Evolutionary conservation across 2,113 vertebrate species (phyloP), one percentile per base, ranked within the genome.

Genomic region (Aegithalos caudatus): DNA sequence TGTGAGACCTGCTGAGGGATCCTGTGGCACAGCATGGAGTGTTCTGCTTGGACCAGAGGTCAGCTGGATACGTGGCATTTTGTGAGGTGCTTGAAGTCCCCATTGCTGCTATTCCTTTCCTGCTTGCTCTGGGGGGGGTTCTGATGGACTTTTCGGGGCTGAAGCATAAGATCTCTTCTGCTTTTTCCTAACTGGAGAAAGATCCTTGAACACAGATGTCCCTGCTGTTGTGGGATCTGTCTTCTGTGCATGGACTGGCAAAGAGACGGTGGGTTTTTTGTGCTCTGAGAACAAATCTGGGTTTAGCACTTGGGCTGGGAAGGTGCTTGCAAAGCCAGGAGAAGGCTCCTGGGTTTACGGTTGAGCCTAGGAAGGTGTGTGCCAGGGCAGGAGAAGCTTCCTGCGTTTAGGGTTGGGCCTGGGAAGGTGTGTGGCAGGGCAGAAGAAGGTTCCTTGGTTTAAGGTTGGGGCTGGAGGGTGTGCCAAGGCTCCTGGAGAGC

Each of bases 31-130:
- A 31, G 5, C 1, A 13, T 31, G 14, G 74, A 12, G 19, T 4
- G 33, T 74, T 76, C 37, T 64, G 37, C 24, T n/a, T 7, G 29
- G 29, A 20, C 11, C 4, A 9, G 72, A 48, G 67, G 14, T 19
- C 17, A 23, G 45, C 33, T 65, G 71, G 66, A 80, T 31, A 7
- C 6, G 2, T 1, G 2, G 53, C 0, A 1, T 62, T 64, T n/a
- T 6, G 14, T 11, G 57, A 28, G 27, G 71, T 7, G 1, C 40
- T n/a, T 44, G 38, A 37, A 44, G 31, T 67, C 27, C 5, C 45
- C 29, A 50, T 35, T 48, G 37, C 62, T 54, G 37, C 62, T 54
- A 7, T 54, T 66, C 33, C 54, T 31, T 76, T 67, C 10, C 38
- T 1, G 1, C 57, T 81, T 54, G 66, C 37, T 69, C 37, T 42